phyloP scores from a whole-genome alignment of 2,888 invertebrate genomes.

The Drosophila seclusa region DNA sequence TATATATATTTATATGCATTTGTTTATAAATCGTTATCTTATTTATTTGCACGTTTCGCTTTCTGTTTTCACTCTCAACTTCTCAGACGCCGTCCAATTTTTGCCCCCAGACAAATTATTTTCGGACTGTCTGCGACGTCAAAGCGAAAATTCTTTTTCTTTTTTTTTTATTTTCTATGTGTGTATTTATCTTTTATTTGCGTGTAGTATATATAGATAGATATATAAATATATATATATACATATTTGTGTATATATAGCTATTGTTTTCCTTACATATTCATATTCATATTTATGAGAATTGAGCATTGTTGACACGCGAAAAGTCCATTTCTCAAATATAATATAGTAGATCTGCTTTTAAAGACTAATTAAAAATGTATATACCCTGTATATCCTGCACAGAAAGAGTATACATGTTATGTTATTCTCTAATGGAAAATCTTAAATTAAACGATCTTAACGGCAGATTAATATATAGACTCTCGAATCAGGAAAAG shows the following conservation, averaged over 20 bases:
- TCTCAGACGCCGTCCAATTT: conserved; percentile 37
- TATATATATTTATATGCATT: not conserved
- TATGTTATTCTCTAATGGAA: not conserved
- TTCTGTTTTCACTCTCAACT: conserved; percentile 39
- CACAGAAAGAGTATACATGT: not conserved
- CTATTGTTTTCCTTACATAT: conserved; percentile 7
- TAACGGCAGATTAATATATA: not conserved
- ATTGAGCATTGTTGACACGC: conserved; percentile 56
- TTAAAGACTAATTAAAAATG: conserved; percentile 23
- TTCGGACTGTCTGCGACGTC: conserved; percentile 59
- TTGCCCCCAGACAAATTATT: conserved; percentile 39
- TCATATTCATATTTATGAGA: conserved; percentile 35
- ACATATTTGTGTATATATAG: not conserved
- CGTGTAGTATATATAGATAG: conserved; percentile 14
- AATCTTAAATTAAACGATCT: not conserved
- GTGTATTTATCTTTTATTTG: conserved; percentile 17
- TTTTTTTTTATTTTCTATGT: conserved; percentile 10
- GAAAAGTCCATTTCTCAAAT: conserved; percentile 49
- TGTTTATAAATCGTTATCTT: not conserved
- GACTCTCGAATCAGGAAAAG: not conserved
- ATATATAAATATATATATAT: conserved; percentile 3
- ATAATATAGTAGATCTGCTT: conserved; percentile 14
- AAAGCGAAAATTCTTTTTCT: conserved; percentile 53
- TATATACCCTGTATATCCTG: conserved; percentile 23
- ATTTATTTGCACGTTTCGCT: conserved; percentile 25